These are phyloP conservation scores for Brachyopa scutellaris DNA, from an alignment of 2,888 invertebrate genomes.

Conservation along the genomic window DNA sequence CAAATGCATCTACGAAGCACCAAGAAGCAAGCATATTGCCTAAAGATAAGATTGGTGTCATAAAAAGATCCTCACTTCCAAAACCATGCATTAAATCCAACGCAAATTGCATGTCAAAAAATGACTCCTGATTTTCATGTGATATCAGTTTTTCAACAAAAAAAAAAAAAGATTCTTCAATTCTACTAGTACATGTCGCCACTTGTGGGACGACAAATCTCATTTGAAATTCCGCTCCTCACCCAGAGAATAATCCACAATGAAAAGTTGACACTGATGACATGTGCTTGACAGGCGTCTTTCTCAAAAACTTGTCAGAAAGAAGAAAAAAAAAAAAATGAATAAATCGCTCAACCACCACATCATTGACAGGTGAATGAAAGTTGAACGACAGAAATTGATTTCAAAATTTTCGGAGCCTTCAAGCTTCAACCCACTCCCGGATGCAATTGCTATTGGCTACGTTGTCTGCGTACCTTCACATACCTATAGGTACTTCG, in stretches of 20 bases:
- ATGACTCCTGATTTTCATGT: no score
- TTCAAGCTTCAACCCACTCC: slow-evolving; percentile 20
- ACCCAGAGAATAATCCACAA: slow-evolving; percentile 16
- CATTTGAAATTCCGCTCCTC: slow-evolving; percentile 50
- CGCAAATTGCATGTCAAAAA: no score
- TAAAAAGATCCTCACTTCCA: no score
- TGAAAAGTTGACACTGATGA: slow-evolving; percentile 53
- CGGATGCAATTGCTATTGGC: slow-evolving; percentile 43
- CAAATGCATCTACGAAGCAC: no score
- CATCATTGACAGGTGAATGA: slow-evolving; percentile 62
- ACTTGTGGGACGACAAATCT: slow-evolving; percentile 18
- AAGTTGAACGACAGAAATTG: slow-evolving; percentile 51
- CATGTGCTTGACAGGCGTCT: slow-evolving; percentile 64
- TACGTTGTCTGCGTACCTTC: no score
- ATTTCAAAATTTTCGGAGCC: slow-evolving; percentile 34
- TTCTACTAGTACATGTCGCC: no score
- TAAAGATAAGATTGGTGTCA: no score
- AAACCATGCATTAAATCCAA: no score
- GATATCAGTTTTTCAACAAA: no score
- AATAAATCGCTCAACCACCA: slow-evolving; percentile 59
- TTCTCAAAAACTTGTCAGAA: slow-evolving; percentile 63
- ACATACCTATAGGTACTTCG: neutral
- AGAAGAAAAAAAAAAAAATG: slow-evolving; percentile 37
- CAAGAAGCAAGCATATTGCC: no score
- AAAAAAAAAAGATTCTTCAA: no score